phyloP scores from a whole-genome alignment of 2,113 vertebrate genomes.

The Vulpes vulpes region DNA sequence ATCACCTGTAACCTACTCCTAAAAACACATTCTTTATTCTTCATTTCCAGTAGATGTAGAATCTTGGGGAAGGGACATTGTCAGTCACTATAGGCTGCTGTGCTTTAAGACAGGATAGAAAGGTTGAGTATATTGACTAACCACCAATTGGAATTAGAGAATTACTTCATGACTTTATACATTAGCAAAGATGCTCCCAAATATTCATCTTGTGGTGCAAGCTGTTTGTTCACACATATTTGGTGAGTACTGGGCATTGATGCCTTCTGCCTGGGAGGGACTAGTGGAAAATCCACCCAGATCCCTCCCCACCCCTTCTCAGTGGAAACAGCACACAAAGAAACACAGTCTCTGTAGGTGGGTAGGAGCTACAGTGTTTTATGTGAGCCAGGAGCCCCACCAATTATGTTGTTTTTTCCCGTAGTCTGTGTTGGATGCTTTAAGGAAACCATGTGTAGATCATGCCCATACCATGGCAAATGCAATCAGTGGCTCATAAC shows the following conservation, averaged over 20 bases:
- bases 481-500: too few species aligned
- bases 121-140: not conserved
- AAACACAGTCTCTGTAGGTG: not conserved
- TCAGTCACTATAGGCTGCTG: not conserved
- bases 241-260: not conserved
- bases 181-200: not conserved
- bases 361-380: too few species aligned
- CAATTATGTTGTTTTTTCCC: not conserved
- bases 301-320: not conserved
- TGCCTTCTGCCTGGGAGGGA: not conserved
- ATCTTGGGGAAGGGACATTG: not conserved
- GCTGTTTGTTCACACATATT: not conserved
- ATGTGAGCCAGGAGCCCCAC: not conserved
- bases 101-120: not conserved
- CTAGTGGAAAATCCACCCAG: not conserved
- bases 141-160: not conserved
- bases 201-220: not conserved
- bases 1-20: not conserved
- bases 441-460: not conserved
- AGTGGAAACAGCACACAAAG: not conserved
- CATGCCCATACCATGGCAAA: not conserved
- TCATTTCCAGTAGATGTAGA: not conserved
- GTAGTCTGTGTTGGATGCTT: not conserved
- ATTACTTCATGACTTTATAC: not conserved
- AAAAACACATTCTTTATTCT: not conserved